Base-by-base conservation (phyloP, 2,888 invertebrate genomes). In the Lasioglossum zephyrum region DNA sequence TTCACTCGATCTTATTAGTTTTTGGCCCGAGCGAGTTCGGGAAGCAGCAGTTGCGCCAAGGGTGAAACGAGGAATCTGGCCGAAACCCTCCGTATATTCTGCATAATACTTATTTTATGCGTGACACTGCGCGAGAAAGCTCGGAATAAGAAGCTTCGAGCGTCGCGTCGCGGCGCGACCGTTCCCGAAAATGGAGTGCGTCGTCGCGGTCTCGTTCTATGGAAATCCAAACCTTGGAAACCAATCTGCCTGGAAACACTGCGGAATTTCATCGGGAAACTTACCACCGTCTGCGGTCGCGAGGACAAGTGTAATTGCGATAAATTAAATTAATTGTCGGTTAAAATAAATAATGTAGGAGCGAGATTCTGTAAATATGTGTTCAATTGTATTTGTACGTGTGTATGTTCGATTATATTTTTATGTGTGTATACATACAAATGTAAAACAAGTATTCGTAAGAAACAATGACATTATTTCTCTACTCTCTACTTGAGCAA, bases 61-160 rank as follows among this genome's bases (percentile, higher is more conserved):
- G 87, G 88, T 73, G 85, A 26, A 79, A 75, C 80, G 73, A 74
- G 80, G 49, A 74, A 80, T 73, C 84, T 73, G 47, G 70, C 79
- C 36, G 78, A 81, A 85, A 89, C 82, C 88, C 90, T 69, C 84
- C 57, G 47, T 79, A 86, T 73, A 79, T 79, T 91, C 91, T 91
- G 87, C 91, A 91, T 91, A 91, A 91, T 90, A 91, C 91, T 91
- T 89, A 91, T 91, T 91, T 91, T 91, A 91, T 91, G 91, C 91
- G 89, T 82, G 88, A 84, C 89, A 85, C 82, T 76, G 85, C 85
- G 88, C 89, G 91, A 87, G 88, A 87, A 88, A 88, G 74, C 84
- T 66, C 73, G 75, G 87, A 85, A 89, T 87, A 88, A 91, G 89
- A 88, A 87, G 87, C 86, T 87, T 69, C 74, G 77, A 75, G 78